A percentile compares a stretch with the other conserved stretches of the same genome.
Evolutionary conservation across 92 coral and sea anemone species (phyloP).

Genomic region (Metridium senile): DNA sequence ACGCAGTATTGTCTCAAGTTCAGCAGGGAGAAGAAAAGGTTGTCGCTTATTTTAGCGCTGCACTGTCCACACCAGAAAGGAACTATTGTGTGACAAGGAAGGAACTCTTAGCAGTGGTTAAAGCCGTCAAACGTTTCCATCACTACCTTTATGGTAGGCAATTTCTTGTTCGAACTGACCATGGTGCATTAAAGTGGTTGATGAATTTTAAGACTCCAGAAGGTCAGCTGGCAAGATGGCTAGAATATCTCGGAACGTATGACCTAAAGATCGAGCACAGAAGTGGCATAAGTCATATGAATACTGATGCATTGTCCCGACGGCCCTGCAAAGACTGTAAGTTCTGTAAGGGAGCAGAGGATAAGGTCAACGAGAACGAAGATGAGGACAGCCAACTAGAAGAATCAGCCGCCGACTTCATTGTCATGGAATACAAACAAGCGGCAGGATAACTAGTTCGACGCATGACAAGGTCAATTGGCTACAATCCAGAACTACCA

Average conservation of each 20-base stretch:
- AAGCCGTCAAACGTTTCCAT: conserved; percentile 4
- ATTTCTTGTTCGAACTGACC: conserved; percentile 30
- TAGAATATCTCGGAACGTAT: conserved; percentile 14
- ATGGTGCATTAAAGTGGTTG: conserved; percentile 29
- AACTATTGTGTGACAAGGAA: conserved; percentile 39
- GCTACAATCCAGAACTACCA: too few relatives aligned
- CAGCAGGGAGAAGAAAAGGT: conserved; percentile 27
- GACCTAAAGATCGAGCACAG: conserved; percentile 25
- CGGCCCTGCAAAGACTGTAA: conserved; percentile 26
- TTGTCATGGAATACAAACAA: too few relatives aligned
- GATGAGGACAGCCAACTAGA: not conserved
- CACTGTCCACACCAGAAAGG: conserved; percentile 29
- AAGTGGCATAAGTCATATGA: conserved; percentile 7
- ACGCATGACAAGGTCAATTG: too few relatives aligned
- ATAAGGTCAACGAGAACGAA: not conserved
- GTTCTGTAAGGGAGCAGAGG: conserved; percentile 9
- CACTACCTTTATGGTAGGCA: conserved; percentile 26
- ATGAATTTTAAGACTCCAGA: conserved; percentile 34
- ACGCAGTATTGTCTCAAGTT: conserved; percentile 32
- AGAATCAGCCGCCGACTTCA: too few relatives aligned
- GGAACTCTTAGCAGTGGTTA: conserved; percentile 29
- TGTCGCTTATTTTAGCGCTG: conserved; percentile 18
- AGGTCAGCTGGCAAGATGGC: conserved; percentile 46
- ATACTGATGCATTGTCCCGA: conserved; percentile 26
- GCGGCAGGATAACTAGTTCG: too few relatives aligned